These are phyloP conservation scores for Boleophthalmus pectinirostris DNA, from an alignment of 2,113 vertebrate species.

Conservation along the genomic window DNA sequence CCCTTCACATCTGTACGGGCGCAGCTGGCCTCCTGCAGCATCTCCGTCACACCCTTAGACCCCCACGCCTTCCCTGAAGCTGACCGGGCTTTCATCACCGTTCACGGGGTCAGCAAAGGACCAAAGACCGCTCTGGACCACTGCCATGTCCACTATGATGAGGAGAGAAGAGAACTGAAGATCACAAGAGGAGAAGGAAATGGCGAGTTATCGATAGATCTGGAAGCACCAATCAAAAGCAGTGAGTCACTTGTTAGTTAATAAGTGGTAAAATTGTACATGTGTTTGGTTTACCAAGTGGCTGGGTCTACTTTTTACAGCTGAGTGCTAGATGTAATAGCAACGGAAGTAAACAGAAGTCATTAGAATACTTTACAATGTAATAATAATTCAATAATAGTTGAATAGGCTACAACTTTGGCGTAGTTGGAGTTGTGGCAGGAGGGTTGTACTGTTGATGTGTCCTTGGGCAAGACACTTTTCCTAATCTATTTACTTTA, in stretches of 20 bases:
- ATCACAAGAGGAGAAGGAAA: conserved; percentile 70
- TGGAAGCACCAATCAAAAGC: conserved; percentile 83
- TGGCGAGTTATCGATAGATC: conserved; percentile 74
- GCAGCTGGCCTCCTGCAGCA: conserved; percentile 81
- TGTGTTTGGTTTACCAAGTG: too few species aligned
- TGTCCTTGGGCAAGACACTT: neutral
- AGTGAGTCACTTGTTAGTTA: conserved; percentile 74
- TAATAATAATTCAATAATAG: too few species aligned
- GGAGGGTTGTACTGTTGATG: neutral
- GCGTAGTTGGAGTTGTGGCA: too few species aligned
- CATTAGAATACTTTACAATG: too few species aligned
- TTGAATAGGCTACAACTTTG: too few species aligned
- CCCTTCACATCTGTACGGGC: conserved; percentile 81
- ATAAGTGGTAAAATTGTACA: neutral
- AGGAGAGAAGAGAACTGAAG: conserved; percentile 72
- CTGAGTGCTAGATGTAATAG: too few species aligned
- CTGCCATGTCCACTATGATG: conserved; percentile 80
- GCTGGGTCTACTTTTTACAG: too few species aligned
- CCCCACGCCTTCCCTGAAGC: conserved; percentile 77
- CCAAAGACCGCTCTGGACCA: conserved; percentile 46
- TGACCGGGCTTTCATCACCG: conserved; percentile 78
- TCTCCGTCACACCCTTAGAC: conserved; percentile 82
- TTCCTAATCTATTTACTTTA: too few species aligned
- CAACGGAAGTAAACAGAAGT: too few species aligned
- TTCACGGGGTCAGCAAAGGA: conserved; percentile 58